Base-by-base conservation (phyloP, 2,797 vertebrate genomes). In the Gila robusta region DNA sequence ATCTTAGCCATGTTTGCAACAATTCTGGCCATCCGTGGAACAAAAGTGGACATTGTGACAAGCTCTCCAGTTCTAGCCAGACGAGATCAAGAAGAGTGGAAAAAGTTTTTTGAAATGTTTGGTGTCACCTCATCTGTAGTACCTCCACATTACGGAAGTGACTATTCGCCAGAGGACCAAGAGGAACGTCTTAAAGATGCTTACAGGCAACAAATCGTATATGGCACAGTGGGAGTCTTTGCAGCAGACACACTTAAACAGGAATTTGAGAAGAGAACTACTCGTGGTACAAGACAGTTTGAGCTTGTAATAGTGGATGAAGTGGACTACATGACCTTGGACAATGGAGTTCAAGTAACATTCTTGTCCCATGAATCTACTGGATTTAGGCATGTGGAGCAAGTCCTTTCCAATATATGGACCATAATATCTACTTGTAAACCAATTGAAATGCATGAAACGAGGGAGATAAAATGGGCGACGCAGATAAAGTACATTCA, bases 321-420 rank as follows among this genome's bases (percentile, higher is more conserved):
- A 74, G 91, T 92, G 0, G 91, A 92, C 84, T 91, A 91, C 67
- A 92, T 92, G 91, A 92, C 91, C 14, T 83, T 92, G 77, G 92
- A 92, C 76, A 91, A 84, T 80, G 92, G 91, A 79, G 89, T 92
- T 69, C 91, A 92, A 85, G 84, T 91, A 52, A 92, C 92, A 3
- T 92, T 89, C 59, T 72, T 92, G n/a, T 91, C 91, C 19, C 92
- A 92, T 86, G 89, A 92, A 71, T 70, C 89, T n/a, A 90, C 88
- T 81, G 89, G 90, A n/a, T 56, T 91, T 37, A 87, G 88, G 64
- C 89, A 92, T 84, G 41, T 91, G 11, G 91, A 91, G 66, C 91
- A 91, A 74, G 59, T 92, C 0, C 87, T 91, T 14, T 85, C 90
- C 21, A 84, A 62, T 39, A 91, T 93, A 56, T 93, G 91, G 93